Evolutionary conservation across 2,797 vertebrate species (phyloP).

Genomic region (Lithobates pipiens): DNA sequence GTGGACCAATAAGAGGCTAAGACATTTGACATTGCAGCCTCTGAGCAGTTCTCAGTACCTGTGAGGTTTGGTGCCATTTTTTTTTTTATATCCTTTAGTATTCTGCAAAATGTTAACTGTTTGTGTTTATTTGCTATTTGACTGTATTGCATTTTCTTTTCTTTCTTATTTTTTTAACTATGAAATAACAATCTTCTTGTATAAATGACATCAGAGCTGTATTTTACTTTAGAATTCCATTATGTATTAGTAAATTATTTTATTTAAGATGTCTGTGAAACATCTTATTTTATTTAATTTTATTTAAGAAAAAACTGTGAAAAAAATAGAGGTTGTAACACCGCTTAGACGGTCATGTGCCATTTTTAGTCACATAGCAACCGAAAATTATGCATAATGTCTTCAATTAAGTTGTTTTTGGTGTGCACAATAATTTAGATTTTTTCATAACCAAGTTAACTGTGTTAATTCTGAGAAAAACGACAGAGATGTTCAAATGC

Average conservation of each 20-base stretch:
- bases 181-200: neutral
- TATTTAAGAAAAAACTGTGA: neutral
- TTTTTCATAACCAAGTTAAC: constrained; percentile 44
- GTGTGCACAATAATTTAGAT: constrained; percentile 43
- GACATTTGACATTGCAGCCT: constrained; percentile 41
- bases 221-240: neutral
- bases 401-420: constrained; percentile 56
- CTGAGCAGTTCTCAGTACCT: constrained; percentile 15
- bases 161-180: neutral
- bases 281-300: neutral
- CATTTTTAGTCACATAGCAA: constrained; percentile 56
- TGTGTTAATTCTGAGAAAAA: constrained; percentile 48
- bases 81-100: constrained; percentile 10
- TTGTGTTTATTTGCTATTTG: neutral
- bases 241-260: neutral
- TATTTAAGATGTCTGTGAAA: neutral
- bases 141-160: neutral
- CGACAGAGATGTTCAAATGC: neutral
- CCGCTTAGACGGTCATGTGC: constrained; percentile 36
- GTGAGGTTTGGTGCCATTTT: constrained; percentile 28
- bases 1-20: constrained; percentile 49
- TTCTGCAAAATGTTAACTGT: neutral
- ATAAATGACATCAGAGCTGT: neutral
- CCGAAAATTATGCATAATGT: constrained; percentile 52
- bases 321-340: constrained; percentile 10